phyloP scores from a whole-genome alignment of 2,888 invertebrate genomes.

The Scaptomyza tumidula region DNA sequence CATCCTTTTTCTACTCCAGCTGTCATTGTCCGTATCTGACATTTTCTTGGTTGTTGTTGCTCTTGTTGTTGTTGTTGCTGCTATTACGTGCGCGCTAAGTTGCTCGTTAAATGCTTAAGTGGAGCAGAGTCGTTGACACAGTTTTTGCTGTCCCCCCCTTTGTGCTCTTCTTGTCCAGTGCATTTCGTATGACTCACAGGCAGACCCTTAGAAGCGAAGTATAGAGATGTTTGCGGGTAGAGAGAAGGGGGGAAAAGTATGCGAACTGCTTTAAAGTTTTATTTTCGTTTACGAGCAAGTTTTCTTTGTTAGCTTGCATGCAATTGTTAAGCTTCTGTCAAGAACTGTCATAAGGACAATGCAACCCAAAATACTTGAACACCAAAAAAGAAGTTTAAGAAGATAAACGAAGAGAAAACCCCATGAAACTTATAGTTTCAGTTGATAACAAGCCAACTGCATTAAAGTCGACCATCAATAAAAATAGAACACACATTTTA shows the following conservation, averaged over 20 bases:
- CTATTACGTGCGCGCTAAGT: conserved; percentile 64
- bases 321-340: conserved; percentile 47
- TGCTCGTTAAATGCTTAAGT: conserved; percentile 78
- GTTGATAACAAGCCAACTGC: conserved; percentile 31
- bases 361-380: conserved; percentile 35
- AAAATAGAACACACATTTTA: conserved; percentile 10
- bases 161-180: conserved; percentile 33
- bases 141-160: conserved; percentile 40
- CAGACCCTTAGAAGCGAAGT: conserved; percentile 21
- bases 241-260: conserved; percentile 2
- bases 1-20: conserved; percentile 47
- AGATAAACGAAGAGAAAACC: background rate
- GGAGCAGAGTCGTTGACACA: conserved; percentile 81
- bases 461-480: conserved; percentile 34
- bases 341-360: conserved; percentile 55
- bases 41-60: conserved; percentile 5
- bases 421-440: conserved; percentile 40
- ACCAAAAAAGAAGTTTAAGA: background rate
- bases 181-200: conserved; percentile 60
- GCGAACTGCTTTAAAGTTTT: conserved; percentile 59
- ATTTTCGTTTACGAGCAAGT: conserved; percentile 55
- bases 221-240: background rate
- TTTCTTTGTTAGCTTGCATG: conserved; percentile 44
- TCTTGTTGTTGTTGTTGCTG: conserved; percentile 41
- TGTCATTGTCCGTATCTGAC: conserved; percentile 46